These are phyloP conservation scores for Bathybates hornii DNA, from an alignment of 2,113 vertebrate species.

Conservation along the genomic window DNA sequence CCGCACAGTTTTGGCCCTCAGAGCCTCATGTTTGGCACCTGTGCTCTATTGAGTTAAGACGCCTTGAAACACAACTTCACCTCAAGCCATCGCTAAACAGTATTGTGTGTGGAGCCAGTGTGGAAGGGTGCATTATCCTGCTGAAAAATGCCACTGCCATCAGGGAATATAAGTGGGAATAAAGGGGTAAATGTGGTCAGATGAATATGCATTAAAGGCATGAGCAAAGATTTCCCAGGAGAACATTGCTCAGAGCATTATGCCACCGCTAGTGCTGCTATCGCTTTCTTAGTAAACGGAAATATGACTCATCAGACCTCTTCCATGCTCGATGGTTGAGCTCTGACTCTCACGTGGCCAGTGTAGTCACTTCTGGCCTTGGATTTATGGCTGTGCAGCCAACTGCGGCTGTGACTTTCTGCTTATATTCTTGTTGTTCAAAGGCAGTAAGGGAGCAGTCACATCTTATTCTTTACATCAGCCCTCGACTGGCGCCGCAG, in stretches of 20 bases:
- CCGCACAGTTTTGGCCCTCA: rapidly evolving
- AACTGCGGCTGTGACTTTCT: neutral
- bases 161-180: neutral
- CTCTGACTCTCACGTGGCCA: neutral
- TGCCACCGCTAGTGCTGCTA: neutral
- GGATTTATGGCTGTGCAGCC: neutral
- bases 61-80: neutral
- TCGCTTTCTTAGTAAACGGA: neutral
- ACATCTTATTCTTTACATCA: neutral
- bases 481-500: neutral
- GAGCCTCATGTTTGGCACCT: neutral
- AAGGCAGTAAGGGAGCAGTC: neutral
- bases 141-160: neutral
- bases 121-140: neutral
- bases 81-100: neutral
- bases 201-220: neutral
- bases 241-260: neutral
- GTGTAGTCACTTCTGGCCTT: neutral
- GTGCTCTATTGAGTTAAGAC: neutral
- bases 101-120: neutral
- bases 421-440: neutral
- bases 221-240: neutral
- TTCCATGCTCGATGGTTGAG: neutral
- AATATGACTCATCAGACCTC: neutral
- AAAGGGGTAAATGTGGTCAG: neutral